phyloP scores from a whole-genome alignment of 2,113 vertebrate genomes.

The Coturnix japonica region DNA sequence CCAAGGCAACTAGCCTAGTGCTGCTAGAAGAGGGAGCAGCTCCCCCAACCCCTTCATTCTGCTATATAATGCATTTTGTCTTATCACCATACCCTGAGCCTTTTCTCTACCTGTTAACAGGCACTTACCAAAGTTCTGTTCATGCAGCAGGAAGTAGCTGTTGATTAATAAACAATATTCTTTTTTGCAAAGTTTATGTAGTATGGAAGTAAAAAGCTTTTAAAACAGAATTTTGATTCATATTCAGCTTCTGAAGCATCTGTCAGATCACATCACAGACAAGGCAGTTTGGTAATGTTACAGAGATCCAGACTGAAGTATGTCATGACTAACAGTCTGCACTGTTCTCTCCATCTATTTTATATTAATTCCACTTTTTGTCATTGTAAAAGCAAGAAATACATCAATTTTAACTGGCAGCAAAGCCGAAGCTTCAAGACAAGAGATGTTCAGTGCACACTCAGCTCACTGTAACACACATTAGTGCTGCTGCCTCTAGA shows the following conservation, averaged over 20 bases:
- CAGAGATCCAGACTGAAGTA: not conserved
- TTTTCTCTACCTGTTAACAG: not conserved
- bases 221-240: not conserved
- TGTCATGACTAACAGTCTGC: not conserved
- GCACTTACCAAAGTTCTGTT: not conserved
- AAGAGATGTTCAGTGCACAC: fast-evolving
- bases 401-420: not conserved
- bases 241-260: not conserved
- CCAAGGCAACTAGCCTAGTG: not conserved
- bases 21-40: not conserved
- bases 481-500: not conserved
- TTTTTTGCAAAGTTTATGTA: not conserved
- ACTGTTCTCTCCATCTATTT: not conserved
- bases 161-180: not conserved
- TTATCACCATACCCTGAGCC: not conserved
- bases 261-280: not conserved
- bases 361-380: not conserved
- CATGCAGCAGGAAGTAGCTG: not conserved
- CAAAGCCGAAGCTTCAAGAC: not conserved
- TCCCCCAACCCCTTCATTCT: not conserved
- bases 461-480: fast-evolving
- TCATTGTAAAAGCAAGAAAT: not conserved
- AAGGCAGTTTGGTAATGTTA: not conserved
- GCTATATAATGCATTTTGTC: not conserved
- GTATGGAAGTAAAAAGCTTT: not conserved